Evolutionary conservation across 2,797 vertebrate species (phyloP), one percentile per base, ranked within the genome.

Genomic region (Hippocampus kuda): DNA sequence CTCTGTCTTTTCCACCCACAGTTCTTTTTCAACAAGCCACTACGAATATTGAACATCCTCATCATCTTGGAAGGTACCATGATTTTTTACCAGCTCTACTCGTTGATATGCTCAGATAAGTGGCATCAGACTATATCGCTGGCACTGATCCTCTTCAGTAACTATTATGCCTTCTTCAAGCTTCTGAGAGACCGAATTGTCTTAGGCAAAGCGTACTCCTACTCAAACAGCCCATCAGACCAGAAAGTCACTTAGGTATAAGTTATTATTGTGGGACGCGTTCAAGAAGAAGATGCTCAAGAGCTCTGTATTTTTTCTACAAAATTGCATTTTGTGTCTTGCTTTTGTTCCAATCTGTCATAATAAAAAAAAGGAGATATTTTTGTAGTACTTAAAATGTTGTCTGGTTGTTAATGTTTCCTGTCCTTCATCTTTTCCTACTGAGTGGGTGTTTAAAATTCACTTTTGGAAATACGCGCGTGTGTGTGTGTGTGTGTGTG

Each of bases 11-110:
- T 62, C 77, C 48, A 42, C 20, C 71, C 48, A 0, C 79, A 99
- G 97, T 99, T 99, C 88, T 98, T 99, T 87, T 99, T 99, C 92
- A 98, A 97, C 93, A 96, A 96, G 86, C 97, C 97, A 0, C 89
- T 99, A 86, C 88, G 97, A 80, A 97, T 99, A 91, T 90, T 98
- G 79, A 99, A 99, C 89, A 98, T 97, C 86, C 93, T 99, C 70
- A 92, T 98, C 71, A 93, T 96, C 79, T 86, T 99, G 69, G 96
- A 99, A 74, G 97, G 96, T 53, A 94, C 94, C 0, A 93, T 99
- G 88, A 98, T 99, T 78, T 93, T 97, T 85, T 99, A 99, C 89
- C 96, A 99, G 87, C 93, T 99, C 2, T 99, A 99, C 88, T 98
- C 96, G 0, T 85, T 99, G 70, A 93, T 98, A 60, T 94, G 94